Evolutionary conservation across 1,140 invertebrate genomes (phyloP).

Genomic region (Mesaphorura yosii): DNA sequence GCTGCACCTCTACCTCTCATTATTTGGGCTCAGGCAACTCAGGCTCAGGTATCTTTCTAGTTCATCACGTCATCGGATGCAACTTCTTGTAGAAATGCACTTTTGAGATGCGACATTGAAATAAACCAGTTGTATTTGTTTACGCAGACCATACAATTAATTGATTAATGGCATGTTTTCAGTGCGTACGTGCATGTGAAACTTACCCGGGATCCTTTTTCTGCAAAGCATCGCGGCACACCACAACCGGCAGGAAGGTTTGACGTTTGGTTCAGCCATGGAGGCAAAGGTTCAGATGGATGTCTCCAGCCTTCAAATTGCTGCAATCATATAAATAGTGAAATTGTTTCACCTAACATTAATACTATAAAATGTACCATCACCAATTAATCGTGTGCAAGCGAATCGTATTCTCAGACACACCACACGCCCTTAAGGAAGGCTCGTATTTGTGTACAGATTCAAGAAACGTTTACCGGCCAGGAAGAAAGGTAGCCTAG

Average conservation of each 20-base stretch:
- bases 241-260: background rate
- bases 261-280: conserved; percentile 22
- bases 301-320: background rate
- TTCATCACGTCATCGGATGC: background rate
- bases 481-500: no score
- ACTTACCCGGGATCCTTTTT: conserved; percentile 75
- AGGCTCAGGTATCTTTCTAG: background rate
- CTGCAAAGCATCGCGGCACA: conserved; percentile 42
- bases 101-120: background rate
- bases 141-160: no score
- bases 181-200: no score
- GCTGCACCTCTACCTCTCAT: background rate
- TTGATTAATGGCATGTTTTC: no score
- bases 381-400: no score
- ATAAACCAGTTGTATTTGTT: background rate
- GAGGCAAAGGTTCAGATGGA: background rate
- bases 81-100: background rate
- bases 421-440: no score
- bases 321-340: no score
- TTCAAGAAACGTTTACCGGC: no score
- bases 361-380: no score
- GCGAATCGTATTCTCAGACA: no score
- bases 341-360: no score
- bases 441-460: no score
- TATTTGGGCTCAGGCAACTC: background rate